These are phyloP conservation scores for Penaeus vannamei DNA, from an alignment of 1,140 invertebrate species.

Conservation along the genomic window DNA sequence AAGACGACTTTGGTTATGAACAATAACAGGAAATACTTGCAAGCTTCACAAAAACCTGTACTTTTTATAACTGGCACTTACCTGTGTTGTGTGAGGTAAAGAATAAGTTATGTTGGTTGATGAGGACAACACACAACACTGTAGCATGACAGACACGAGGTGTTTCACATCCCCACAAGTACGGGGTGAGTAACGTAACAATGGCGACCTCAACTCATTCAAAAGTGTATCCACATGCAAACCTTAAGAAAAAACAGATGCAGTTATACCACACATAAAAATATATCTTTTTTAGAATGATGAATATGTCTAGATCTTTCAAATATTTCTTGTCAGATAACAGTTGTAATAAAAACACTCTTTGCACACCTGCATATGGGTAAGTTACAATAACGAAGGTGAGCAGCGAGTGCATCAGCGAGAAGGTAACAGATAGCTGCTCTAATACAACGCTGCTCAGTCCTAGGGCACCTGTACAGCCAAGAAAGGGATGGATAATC, in stretches of 20 bases:
- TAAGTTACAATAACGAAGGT: conserved; percentile 57
- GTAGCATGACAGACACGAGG: conserved; percentile 58
- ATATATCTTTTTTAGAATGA: background rate
- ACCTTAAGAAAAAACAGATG: conserved; percentile 18
- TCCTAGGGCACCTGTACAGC: conserved; percentile 25
- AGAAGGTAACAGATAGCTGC: conserved; percentile 51
- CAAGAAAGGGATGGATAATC: too few relatives aligned
- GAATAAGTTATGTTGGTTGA: conserved; percentile 34
- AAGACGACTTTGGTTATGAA: background rate
- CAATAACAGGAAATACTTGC: background rate
- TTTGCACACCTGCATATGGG: conserved; percentile 48
- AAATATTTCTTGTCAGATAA: background rate
- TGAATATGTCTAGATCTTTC: too few relatives aligned
- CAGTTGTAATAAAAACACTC: background rate
- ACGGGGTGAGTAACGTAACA: conserved; percentile 45
- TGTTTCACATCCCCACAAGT: conserved; percentile 56
- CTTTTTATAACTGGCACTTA: background rate
- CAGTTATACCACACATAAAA: background rate
- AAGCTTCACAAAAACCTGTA: background rate
- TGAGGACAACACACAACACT: conserved; percentile 52
- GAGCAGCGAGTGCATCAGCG: conserved; percentile 51
- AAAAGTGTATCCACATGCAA: conserved; percentile 46
- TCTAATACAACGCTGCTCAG: conserved; percentile 49
- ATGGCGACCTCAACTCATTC: conserved; percentile 52
- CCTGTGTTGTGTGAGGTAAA: conserved; percentile 49